Conservation (phyloP, 1,140 invertebrate species). For the Drosophila setifemur region DNA sequence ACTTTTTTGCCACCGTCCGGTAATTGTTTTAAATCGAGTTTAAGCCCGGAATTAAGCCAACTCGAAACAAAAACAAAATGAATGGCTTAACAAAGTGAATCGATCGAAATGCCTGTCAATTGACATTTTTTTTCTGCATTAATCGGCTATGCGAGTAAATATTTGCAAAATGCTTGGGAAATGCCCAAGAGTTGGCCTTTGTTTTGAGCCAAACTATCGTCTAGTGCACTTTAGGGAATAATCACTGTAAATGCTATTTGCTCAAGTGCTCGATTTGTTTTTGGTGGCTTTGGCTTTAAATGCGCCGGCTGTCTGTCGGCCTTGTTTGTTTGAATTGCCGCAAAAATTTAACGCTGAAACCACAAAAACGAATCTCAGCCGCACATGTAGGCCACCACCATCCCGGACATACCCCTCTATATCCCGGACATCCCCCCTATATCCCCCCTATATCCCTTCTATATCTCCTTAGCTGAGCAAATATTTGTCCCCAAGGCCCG, state of each 20-base stretch:
- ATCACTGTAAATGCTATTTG: conserved; percentile 42
- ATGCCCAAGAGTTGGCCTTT: background rate
- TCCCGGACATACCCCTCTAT: too few species aligned
- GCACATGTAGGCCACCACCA: background rate
- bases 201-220: too few species aligned
- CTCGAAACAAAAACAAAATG: background rate
- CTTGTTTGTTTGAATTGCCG: conserved; percentile 38
- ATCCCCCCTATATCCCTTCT: background rate
- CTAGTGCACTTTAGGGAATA: conserved; percentile 13
- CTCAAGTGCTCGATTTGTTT: conserved; percentile 27
- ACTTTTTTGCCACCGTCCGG: background rate
- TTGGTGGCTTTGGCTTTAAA: conserved; percentile 20
- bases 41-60: background rate
- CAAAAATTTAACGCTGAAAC: conserved; percentile 38
- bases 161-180: background rate
- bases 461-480: conserved; percentile 37
- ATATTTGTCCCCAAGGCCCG: conserved; percentile 44
- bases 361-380: conserved; percentile 18
- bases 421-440: too few species aligned
- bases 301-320: conserved; percentile 6
- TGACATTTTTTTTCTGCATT: background rate
- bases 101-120: background rate
- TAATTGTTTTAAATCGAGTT: conserved; percentile 8
- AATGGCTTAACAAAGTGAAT: background rate
- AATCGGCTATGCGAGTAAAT: background rate